Conservation (phyloP, 2,888 invertebrate genomes). For the Phaedon cochleariae region DNA sequence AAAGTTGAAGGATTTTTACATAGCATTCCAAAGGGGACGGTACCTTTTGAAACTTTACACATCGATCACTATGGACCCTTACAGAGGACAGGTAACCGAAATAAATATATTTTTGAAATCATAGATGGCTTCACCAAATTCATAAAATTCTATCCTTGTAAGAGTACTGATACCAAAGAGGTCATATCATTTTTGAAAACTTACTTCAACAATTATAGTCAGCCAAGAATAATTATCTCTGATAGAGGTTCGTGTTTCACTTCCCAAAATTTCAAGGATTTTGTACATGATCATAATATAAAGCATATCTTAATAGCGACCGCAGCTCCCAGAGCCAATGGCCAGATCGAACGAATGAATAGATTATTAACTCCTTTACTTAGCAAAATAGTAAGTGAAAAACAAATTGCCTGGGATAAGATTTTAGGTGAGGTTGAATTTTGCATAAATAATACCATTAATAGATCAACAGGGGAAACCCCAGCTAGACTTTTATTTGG, state of each 20-base stretch:
- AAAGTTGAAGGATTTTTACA: slow-evolving; percentile 16
- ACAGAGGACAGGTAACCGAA: neutral
- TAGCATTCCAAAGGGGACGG: slow-evolving; percentile 13
- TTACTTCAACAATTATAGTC: slow-evolving; percentile 25
- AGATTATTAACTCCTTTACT: slow-evolving; percentile 32
- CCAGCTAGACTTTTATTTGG: slow-evolving; percentile 49
- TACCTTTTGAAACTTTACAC: slow-evolving; percentile 12
- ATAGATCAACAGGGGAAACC: slow-evolving; percentile 44
- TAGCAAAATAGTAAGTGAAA: slow-evolving; percentile 21
- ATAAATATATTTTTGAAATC: slow-evolving; percentile 22
- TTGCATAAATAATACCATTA: slow-evolving; percentile 45
- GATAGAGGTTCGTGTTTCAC: slow-evolving; percentile 35
- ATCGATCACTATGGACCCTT: slow-evolving; percentile 21
- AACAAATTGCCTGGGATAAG: slow-evolving; percentile 32
- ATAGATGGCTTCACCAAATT: slow-evolving; percentile 24
- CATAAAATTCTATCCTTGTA: slow-evolving; percentile 15
- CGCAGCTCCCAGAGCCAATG: slow-evolving; percentile 37
- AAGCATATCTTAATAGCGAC: slow-evolving; percentile 30
- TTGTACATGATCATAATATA: slow-evolving; percentile 15
- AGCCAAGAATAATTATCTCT: slow-evolving; percentile 28
- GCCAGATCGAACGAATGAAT: slow-evolving; percentile 40
- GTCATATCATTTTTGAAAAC: slow-evolving; percentile 10
- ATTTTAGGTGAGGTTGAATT: slow-evolving; percentile 35
- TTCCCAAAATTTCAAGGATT: slow-evolving; percentile 28
- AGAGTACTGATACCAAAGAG: slow-evolving; percentile 14